Conservation (phyloP, 2,888 invertebrate genomes). For the Noctua janthina region DNA sequence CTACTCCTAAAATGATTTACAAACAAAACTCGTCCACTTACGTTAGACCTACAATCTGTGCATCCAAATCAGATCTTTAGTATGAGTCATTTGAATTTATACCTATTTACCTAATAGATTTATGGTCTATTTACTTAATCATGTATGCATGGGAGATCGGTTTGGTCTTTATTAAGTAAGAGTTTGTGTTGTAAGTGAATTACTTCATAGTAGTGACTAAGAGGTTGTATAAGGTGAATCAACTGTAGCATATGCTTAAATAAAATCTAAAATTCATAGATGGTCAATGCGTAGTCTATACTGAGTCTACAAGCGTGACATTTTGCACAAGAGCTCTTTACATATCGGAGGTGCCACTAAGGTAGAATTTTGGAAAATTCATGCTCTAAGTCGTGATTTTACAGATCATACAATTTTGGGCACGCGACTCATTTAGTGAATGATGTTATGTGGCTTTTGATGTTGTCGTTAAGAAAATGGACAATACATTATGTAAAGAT, state of each 20-base stretch:
- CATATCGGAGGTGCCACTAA: neutral
- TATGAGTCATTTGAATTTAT: constrained; percentile 13
- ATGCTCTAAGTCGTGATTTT: neutral
- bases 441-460: too few relatives aligned
- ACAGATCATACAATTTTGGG: neutral
- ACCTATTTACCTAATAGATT: constrained; percentile 39
- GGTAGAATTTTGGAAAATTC: neutral
- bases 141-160: constrained; percentile 37
- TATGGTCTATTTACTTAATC: constrained; percentile 24
- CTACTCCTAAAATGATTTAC: constrained; percentile 18
- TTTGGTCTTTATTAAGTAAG: constrained; percentile 36
- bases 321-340: neutral
- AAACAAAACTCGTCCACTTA: constrained; percentile 29
- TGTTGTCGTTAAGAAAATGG: too few relatives aligned
- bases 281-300: neutral
- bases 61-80: constrained; percentile 30
- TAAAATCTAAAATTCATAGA: neutral
- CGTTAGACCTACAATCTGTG: constrained; percentile 10
- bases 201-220: constrained; percentile 39
- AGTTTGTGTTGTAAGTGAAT: constrained; percentile 27
- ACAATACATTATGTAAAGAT: too few relatives aligned
- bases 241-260: neutral
- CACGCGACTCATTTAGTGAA: neutral
- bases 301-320: neutral
- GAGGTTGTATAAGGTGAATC: constrained; percentile 5